phyloP scores from a whole-genome alignment of 2,113 vertebrate species.

The Silurus asotus region DNA sequence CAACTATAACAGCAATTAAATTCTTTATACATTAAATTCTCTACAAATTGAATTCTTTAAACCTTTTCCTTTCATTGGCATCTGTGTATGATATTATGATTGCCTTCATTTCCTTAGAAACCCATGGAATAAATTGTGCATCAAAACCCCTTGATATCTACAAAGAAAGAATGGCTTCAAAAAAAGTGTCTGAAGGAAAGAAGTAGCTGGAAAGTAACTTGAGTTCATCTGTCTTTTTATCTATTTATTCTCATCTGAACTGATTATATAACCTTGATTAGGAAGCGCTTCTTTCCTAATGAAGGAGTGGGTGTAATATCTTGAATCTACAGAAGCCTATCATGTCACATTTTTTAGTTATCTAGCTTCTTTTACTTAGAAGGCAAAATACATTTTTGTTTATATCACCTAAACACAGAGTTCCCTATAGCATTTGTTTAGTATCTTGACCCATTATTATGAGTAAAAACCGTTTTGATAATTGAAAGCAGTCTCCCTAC shows the following conservation, averaged over 20 bases:
- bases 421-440: background rate
- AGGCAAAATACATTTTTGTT: background rate
- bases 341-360: slow-evolving; percentile 18
- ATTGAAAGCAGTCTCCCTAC: background rate
- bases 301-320: slow-evolving; percentile 9
- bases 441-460: background rate
- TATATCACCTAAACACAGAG: background rate
- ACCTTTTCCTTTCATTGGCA: background rate
- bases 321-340: slow-evolving; percentile 22
- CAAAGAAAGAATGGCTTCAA: background rate
- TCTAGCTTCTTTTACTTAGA: background rate
- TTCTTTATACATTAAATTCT: background rate
- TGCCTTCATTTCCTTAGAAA: background rate
- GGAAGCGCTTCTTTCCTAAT: slow-evolving; percentile 9
- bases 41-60: background rate
- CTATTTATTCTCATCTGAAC: background rate
- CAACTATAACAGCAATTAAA: background rate
- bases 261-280: slow-evolving; percentile 5
- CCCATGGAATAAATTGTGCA: background rate
- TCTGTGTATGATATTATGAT: background rate
- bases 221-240: background rate
- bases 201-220: background rate
- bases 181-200: background rate
- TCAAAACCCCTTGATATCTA: slow-evolving; percentile 1
- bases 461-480: background rate